These are phyloP conservation scores for Dicycla oo DNA, from an alignment of 2,888 invertebrate species.

Conservation along the genomic window DNA sequence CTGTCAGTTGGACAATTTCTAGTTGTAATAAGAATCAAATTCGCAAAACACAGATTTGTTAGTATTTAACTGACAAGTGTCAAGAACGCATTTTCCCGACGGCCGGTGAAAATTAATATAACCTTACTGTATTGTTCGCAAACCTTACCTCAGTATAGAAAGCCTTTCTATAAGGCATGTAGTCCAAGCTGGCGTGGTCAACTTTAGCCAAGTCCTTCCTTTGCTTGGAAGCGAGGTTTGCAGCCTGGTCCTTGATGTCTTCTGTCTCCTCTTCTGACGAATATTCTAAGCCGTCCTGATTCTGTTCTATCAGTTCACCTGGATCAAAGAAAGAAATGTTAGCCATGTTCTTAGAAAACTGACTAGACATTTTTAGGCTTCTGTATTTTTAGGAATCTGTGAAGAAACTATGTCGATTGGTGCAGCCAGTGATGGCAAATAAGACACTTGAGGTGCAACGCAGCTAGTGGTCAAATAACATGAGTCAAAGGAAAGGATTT, in stretches of 20 bases:
- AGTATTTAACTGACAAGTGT: no score
- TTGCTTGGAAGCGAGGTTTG: constrained; percentile 96
- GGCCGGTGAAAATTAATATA: neutral
- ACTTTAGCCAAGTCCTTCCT: constrained; percentile 98
- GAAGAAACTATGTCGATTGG: neutral
- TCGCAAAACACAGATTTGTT: no score
- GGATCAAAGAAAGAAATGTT: constrained; percentile 12
- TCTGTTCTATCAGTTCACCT: constrained; percentile 99
- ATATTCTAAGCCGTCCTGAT: constrained; percentile 99
- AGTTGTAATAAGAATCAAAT: no score
- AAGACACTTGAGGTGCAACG: no score
- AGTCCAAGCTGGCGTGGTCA: constrained; percentile 96
- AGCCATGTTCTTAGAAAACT: neutral
- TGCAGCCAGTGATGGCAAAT: neutral
- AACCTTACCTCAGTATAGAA: constrained; percentile 97
- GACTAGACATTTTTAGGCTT: neutral
- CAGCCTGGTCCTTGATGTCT: constrained; percentile 97
- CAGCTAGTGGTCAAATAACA: neutral
- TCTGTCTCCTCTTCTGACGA: constrained; percentile 99
- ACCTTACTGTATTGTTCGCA: neutral
- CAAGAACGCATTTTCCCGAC: no score
- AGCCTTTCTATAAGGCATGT: constrained; percentile 97
- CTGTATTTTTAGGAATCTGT: neutral
- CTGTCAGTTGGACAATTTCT: no score
- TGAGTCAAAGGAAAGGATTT: neutral